These are phyloP conservation scores for Penaeus japonicus DNA, from an alignment of 1,140 invertebrate species.

Conservation along the genomic window DNA sequence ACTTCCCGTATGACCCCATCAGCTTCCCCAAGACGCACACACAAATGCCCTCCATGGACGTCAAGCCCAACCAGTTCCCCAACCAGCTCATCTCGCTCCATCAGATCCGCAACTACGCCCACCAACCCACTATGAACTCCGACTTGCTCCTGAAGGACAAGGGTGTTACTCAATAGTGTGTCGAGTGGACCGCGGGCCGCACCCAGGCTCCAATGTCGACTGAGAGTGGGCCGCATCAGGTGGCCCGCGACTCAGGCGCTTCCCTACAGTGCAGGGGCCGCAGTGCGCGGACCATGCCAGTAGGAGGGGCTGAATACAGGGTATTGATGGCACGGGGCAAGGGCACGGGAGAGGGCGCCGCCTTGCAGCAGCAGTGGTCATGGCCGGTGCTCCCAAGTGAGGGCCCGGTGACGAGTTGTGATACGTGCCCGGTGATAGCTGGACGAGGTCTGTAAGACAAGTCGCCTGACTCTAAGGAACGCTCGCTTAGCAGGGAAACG, in stretches of 20 bases:
- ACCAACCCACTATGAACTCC: constrained; percentile 77
- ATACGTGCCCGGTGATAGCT: constrained; percentile 55
- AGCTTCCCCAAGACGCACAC: constrained; percentile 75
- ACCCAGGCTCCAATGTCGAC: constrained; percentile 43
- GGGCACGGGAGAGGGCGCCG: constrained; percentile 52
- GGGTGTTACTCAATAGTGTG: constrained; percentile 62
- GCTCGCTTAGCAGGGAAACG: constrained; percentile 50
- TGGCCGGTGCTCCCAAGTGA: constrained; percentile 34
- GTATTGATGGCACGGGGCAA: constrained; percentile 55
- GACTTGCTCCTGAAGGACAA: constrained; percentile 71
- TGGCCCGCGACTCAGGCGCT: constrained; percentile 49
- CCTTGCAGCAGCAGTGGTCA: constrained; percentile 43
- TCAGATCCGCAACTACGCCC: constrained; percentile 95
- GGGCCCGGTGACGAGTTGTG: constrained; percentile 54
- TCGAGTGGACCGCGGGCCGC: constrained; percentile 33
- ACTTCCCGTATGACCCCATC: constrained; percentile 90
- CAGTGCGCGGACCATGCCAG: constrained; percentile 40
- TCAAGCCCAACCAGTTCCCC: constrained; percentile 77
- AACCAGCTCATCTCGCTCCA: constrained; percentile 95
- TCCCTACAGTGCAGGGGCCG: constrained; percentile 50
- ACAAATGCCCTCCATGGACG: constrained; percentile 63
- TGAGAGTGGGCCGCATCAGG: constrained; percentile 34
- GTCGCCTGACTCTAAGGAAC: constrained; percentile 55
- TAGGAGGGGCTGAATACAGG: constrained; percentile 55
- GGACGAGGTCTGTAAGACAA: constrained; percentile 57